Base-by-base conservation (phyloP, 2,113 vertebrate genomes). In the Phoxinus phoxinus region DNA sequence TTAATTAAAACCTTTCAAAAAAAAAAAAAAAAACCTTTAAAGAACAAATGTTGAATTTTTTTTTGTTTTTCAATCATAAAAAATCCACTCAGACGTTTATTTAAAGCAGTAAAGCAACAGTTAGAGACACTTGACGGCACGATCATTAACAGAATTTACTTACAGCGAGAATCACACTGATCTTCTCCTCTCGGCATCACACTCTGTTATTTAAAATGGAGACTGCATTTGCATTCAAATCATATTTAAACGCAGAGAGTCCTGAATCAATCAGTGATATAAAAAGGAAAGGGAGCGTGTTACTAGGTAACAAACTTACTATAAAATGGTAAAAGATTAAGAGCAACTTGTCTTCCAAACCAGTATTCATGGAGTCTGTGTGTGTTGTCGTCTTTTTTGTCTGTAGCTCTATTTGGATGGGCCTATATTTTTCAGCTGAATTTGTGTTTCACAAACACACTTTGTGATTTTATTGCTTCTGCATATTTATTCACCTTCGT, bases 261-360 rank as follows among this genome's bases (percentile, higher is more conserved):
- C 73, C 56, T 53, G 61, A 71, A 82, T 76, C 65, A 32, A 15
- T 63, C 21, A 37, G 46, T 6, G 76, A 61, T 37, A 77, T 53
- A 46, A 59, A 73, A 53, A 46, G 84, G 41, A 41, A 48, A 87
- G 76, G 59, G 46, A 81, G 44, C 48, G 67, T 88, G 76, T 87
- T 51, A 80, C 83, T 32, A 53, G 87, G 84, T 53, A 86, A 69
- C 71, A 92, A 90, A 87, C 32, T 37, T 71, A 15, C 23, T 15
- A 25, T 51, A 67, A 86, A 80, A 81, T 32, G 6, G 27, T 51
- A 21, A 72, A 81, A 73, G 83, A 77, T 25, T 72, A 73, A 82
- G 44, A 74, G 82, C 35, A 23, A 6, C 21, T 1, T 41, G 37
- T 35, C 63, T 2, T 25, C 58, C 58, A 61, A 61, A 61, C 25